Percentiles rank a stretch among this genome's conserved stretches.
These are phyloP conservation scores for Troides helena DNA, from an alignment of 2,888 invertebrate species.

Conservation along the genomic window DNA sequence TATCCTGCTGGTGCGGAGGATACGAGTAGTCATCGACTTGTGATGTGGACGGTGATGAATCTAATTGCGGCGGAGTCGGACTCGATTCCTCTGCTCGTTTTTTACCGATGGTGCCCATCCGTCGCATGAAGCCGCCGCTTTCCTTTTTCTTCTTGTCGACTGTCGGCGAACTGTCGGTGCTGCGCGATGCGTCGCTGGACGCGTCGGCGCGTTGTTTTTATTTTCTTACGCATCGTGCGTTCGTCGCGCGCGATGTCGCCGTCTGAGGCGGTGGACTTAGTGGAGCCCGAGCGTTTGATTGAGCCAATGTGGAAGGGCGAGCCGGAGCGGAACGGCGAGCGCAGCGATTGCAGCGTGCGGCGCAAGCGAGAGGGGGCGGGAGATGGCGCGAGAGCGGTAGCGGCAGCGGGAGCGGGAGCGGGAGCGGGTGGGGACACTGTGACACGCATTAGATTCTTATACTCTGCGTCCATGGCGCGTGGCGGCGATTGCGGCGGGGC, in stretches of 20 bases:
- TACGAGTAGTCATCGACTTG: constrained; percentile 35
- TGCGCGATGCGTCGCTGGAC: constrained; percentile 48
- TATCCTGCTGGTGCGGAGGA: constrained; percentile 32
- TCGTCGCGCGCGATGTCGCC: constrained; percentile 71
- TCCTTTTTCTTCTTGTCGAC: constrained; percentile 68
- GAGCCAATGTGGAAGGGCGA: constrained; percentile 77
- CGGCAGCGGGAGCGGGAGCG: constrained; percentile 38
- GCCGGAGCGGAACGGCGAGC: constrained; percentile 74
- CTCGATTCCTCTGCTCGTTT: constrained; percentile 54
- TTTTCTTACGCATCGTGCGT: constrained; percentile 77
- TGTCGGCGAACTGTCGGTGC: constrained; percentile 64
- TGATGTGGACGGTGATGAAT: constrained; percentile 36
- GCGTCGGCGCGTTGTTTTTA: constrained; percentile 67
- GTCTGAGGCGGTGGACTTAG: constrained; percentile 73
- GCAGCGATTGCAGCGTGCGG: constrained; percentile 72
- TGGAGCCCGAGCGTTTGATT: constrained; percentile 69
- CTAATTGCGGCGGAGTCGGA: constrained; percentile 43
- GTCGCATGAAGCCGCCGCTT: constrained; percentile 56
- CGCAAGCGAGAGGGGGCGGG: constrained; percentile 63
- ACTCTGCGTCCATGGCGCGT: constrained; percentile 28
- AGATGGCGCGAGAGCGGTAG: constrained; percentile 46
- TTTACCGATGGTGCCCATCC: constrained; percentile 70
- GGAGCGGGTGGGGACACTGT: constrained; percentile 49
- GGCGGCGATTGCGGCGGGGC: constrained; percentile 40
- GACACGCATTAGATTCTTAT: constrained; percentile 35